Base-by-base conservation (phyloP, 2,888 invertebrate genomes). In the Hoplodrina blanda region DNA sequence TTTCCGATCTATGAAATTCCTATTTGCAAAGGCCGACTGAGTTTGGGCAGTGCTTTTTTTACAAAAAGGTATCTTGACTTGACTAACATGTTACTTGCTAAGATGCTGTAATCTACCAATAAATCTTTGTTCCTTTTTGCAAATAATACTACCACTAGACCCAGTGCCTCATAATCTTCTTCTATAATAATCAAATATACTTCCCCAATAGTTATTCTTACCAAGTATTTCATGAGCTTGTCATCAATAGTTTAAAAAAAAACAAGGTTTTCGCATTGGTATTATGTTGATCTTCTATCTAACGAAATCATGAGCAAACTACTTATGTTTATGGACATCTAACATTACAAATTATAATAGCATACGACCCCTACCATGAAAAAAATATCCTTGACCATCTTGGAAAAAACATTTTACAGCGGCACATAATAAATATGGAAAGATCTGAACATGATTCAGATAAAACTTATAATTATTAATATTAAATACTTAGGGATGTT, bases 281-380 rank as follows among this genome's bases (percentile, higher is more conserved):
- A 50, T 56, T 57, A 20, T 57, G 25, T 59, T 62, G 41, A 54
- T 70, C 19, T 64, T 85, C 71, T 73, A 74, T 69, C 53, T 59
- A 69, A 80, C 72, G 37, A 81, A 85, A 83, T 78, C 81, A 77
- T 70, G 82, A 88, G 82, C 83, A 78, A 84, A 76, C 76, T 60
- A 80, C 85, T 88, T 89, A 88, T 85, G 86, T 71, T 85, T 87
- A 89, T 83, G 66, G 25, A 53, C 68, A 77, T 73, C 77, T 79
- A 80, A 73, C 80, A 87, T 87, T 87, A 84, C 77, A 89, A 88
- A 88, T 88, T 86, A 85, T 70, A 87, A 89, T 88, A 72, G 68
- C 73, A 65, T 62, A 65, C 61, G 73, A 69, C 59, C 73, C 53
- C 69, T 64, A 69, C 46, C 33, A 78, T 65, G 73, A 76, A 81